These are phyloP conservation scores for Halcyon chelicuti DNA, from an alignment of 2,797 vertebrate species.

Conservation along the genomic window DNA sequence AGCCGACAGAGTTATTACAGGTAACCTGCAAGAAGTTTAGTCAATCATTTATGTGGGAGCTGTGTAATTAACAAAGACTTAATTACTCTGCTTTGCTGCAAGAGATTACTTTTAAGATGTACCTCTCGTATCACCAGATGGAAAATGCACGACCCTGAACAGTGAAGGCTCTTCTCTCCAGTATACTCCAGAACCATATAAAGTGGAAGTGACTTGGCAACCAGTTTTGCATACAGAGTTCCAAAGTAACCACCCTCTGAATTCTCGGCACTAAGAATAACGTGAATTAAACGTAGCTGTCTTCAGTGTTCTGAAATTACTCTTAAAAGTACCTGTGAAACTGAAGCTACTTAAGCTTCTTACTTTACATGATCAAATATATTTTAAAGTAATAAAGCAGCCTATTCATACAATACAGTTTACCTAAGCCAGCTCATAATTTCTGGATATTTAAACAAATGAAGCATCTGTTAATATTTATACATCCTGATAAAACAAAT, in stretches of 20 bases:
- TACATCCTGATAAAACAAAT: conserved; percentile 3
- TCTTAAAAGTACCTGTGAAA: background rate
- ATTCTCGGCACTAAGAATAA: background rate
- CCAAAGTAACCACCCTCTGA: background rate
- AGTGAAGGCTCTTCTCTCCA: background rate
- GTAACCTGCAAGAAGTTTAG: background rate
- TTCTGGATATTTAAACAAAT: conserved; percentile 39
- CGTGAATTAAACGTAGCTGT: background rate
- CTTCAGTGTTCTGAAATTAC: background rate
- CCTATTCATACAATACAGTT: background rate
- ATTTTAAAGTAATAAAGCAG: background rate
- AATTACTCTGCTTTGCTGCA: background rate
- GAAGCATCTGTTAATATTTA: conserved; percentile 12
- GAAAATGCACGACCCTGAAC: background rate
- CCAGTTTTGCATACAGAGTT: background rate
- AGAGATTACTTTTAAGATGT: background rate
- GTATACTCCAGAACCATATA: background rate
- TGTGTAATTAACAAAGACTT: background rate
- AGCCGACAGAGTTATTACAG: background rate
- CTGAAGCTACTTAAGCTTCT: background rate
- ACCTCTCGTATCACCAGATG: background rate
- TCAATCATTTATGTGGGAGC: background rate
- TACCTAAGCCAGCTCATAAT: background rate
- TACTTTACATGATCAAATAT: background rate
- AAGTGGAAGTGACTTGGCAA: background rate